A percentile compares a stretch with the other conserved stretches of the same genome.
Conservation (phyloP, 2,113 vertebrate species). For the Xiphorhynchus elegans region DNA sequence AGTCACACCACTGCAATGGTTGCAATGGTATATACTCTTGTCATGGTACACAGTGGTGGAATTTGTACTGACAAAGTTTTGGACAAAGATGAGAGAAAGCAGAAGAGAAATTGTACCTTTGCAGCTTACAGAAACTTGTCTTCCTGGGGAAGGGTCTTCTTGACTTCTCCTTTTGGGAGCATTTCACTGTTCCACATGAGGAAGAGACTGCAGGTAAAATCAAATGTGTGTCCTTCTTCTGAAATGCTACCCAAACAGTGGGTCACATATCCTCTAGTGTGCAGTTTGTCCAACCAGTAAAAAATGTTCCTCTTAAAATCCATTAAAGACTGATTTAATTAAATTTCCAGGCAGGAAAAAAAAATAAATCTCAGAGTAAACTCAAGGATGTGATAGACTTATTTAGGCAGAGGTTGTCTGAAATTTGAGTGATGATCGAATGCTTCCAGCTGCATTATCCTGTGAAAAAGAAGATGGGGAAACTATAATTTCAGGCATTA, state of each 20-base stretch:
- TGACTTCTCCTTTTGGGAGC: background rate
- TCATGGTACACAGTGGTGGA: background rate
- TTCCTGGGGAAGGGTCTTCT: background rate
- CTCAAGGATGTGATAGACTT: background rate
- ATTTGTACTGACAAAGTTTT: background rate
- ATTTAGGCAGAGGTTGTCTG: background rate
- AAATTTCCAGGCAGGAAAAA: background rate
- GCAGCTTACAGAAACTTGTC: background rate
- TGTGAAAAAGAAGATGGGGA: background rate
- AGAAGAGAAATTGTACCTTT: background rate
- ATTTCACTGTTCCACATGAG: background rate
- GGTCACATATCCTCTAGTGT: background rate
- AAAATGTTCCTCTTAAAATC: background rate
- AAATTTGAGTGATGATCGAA: background rate
- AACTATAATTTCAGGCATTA: background rate
- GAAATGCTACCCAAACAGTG: background rate
- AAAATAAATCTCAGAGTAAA: background rate
- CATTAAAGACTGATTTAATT: background rate
- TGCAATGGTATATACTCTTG: fast-evolving
- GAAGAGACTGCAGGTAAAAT: background rate
- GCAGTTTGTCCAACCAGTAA: background rate
- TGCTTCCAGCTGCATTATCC: background rate
- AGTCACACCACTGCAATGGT: background rate
- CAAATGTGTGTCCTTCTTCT: background rate
- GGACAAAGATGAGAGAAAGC: background rate